A percentile compares a stretch with the other conserved stretches of the same genome.
These are phyloP conservation scores for Pristionchus mayeri DNA, from an alignment of 2,888 invertebrate species.

Conservation along the genomic window DNA sequence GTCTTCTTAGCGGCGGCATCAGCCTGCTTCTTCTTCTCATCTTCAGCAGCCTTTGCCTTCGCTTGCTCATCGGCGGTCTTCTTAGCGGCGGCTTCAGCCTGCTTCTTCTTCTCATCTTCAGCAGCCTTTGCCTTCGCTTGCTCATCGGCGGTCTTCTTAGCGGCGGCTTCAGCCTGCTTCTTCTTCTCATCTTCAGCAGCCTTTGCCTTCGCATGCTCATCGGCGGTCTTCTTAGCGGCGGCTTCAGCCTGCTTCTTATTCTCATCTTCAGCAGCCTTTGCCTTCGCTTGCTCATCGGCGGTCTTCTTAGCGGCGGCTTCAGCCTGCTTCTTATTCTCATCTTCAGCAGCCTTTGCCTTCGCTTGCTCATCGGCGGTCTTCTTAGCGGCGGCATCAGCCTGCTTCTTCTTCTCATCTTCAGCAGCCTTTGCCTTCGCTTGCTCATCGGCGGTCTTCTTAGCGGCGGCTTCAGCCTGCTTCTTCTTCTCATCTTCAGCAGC, in stretches of 20 bases:
- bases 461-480: background rate
- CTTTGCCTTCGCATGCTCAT: background rate
- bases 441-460: background rate
- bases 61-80: background rate
- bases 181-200: background rate
- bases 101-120: background rate
- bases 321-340: background rate
- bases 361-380: background rate
- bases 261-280: too few relatives aligned
- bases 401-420: background rate
- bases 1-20: constrained; percentile 3
- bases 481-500: too few relatives aligned
- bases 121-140: background rate
- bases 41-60: background rate
- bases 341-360: background rate
- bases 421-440: too few relatives aligned
- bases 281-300: background rate
- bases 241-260: background rate
- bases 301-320: too few relatives aligned
- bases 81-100: background rate
- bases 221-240: background rate
- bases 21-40: background rate
- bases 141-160: background rate
- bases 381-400: background rate
- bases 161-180: background rate